Conservation (phyloP, 2,113 vertebrate species). For the Misgurnus mizolepis region DNA sequence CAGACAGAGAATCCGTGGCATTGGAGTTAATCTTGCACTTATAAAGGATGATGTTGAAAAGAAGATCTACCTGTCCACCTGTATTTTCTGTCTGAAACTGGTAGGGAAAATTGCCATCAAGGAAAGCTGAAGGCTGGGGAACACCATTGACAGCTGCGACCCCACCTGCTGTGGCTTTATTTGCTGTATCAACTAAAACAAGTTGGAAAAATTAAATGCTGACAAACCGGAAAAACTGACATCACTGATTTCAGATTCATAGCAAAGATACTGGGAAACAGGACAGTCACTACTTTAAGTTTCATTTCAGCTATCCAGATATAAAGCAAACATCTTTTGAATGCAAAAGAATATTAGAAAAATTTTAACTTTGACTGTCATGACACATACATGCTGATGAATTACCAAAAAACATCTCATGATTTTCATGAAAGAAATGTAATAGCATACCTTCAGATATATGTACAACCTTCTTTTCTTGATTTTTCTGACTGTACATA, state of each 20-base stretch:
- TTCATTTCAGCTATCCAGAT: not conserved
- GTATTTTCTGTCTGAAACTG: constrained; percentile 85
- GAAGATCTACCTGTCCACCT: constrained; percentile 79
- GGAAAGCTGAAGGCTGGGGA: constrained; percentile 80
- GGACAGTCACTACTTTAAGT: not conserved
- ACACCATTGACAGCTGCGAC: constrained; percentile 80
- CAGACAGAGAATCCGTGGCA: not conserved
- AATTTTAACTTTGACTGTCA: not conserved
- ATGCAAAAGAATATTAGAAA: too few species aligned
- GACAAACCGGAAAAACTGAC: too few species aligned
- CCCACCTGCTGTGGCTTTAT: constrained; percentile 69
- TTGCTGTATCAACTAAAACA: too few species aligned
- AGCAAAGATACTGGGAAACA: too few species aligned
- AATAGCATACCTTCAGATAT: constrained; percentile 77
- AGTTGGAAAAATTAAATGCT: too few species aligned
- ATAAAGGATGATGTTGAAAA: not conserved
- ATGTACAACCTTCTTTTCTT: constrained; percentile 81
- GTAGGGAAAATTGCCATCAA: constrained; percentile 85
- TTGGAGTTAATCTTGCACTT: not conserved
- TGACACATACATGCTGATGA: not conserved
- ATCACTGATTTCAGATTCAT: rapidly evolving
- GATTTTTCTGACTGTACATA: constrained; percentile 80
- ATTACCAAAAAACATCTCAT: not conserved
- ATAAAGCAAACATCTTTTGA: not conserved
- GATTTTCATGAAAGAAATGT: not conserved